Evolutionary conservation across 2,113 vertebrate species (phyloP).

Genomic region (Hippopotamus amphibius): DNA sequence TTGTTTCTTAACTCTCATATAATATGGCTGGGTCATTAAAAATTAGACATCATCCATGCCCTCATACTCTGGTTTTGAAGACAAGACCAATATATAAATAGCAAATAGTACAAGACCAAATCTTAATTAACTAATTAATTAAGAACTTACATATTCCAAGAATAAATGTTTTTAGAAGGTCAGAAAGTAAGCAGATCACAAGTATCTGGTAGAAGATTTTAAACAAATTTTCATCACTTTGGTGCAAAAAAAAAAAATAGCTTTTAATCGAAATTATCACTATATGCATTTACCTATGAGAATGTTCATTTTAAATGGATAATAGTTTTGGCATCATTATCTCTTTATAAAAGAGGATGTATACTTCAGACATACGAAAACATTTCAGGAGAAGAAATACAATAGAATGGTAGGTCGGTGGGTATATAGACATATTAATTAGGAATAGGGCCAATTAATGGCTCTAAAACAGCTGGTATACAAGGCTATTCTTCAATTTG

Average conservation of each 20-base stretch:
- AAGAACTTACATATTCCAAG: background rate
- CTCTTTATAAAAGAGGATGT: background rate
- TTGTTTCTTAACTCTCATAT: slow-evolving; percentile 2
- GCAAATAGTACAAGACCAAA: background rate
- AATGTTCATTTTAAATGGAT: slow-evolving; percentile 59
- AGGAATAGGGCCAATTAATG: background rate
- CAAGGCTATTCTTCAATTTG: background rate
- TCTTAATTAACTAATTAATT: slow-evolving; percentile 25
- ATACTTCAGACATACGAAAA: background rate
- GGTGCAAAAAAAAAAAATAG: background rate
- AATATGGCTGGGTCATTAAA: background rate
- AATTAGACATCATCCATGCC: background rate
- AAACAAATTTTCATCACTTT: background rate
- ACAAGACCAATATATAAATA: background rate
- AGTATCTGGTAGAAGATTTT: background rate
- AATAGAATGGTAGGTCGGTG: background rate
- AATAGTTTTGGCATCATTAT: background rate
- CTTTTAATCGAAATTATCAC: background rate
- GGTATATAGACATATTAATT: background rate
- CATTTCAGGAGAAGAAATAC: slow-evolving; percentile 27
- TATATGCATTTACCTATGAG: background rate
- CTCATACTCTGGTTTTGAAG: slow-evolving; percentile 12
- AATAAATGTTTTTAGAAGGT: slow-evolving; percentile 30
- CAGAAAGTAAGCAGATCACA: slow-evolving; percentile 13
- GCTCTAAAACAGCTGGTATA: background rate